Evolutionary conservation across 2,113 vertebrate species (phyloP).

Genomic region (Mobula hypostoma): DNA sequence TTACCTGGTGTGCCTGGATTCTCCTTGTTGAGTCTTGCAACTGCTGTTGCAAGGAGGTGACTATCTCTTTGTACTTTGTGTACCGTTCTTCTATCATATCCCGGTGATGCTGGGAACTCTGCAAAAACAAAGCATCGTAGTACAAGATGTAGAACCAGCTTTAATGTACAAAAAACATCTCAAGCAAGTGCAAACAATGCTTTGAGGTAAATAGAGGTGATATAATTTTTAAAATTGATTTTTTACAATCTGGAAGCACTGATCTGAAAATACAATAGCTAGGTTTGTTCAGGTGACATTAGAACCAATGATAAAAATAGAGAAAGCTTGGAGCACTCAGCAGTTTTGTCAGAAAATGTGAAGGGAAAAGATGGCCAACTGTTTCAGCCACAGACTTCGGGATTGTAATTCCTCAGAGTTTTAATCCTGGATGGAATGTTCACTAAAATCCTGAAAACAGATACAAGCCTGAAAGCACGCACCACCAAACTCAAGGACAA

Average conservation of each 20-base stretch:
- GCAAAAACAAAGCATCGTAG: constrained; percentile 42
- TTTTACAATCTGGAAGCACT: not conserved
- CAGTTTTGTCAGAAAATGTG: not conserved
- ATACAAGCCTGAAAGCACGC: no score
- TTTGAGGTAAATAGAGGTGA: not conserved
- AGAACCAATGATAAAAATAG: not conserved
- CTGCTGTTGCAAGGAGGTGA: constrained; percentile 67
- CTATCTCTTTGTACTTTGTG: constrained; percentile 66
- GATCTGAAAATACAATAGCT: not conserved
- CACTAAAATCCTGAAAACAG: no score
- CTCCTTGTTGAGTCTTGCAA: constrained; percentile 67
- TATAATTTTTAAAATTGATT: not conserved
- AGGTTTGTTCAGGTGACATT: not conserved
- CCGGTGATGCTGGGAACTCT: constrained; percentile 66
- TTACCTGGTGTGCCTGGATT: constrained; percentile 67
- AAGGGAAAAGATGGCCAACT: not conserved
- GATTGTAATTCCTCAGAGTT: not conserved
- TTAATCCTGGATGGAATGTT: no score
- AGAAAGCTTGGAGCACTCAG: not conserved
- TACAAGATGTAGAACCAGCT: not conserved
- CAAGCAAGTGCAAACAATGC: not conserved
- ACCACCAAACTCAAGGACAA: no score
- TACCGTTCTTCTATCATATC: constrained; percentile 66
- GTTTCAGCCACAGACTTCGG: not conserved
- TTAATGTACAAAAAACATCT: not conserved